Conservation (phyloP, 2,888 invertebrate genomes). For the Rapana venosa region DNA sequence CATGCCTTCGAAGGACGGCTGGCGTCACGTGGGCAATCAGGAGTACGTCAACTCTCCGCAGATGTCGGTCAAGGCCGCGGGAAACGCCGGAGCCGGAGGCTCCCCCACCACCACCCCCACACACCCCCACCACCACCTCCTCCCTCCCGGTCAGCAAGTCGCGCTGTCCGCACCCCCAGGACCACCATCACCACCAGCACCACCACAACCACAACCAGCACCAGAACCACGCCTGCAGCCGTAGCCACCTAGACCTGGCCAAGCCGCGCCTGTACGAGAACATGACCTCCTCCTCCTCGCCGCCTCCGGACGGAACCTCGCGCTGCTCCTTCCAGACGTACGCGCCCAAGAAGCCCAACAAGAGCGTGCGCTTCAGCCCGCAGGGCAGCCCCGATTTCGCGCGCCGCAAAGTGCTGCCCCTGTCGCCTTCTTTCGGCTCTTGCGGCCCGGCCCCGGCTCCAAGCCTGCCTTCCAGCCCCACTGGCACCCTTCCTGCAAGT, state of each 20-base stretch:
- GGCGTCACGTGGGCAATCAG: slow-evolving; percentile 34
- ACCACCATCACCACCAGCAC: slow-evolving; percentile 8
- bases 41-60: slow-evolving; percentile 33
- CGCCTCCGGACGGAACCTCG: background rate
- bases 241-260: slow-evolving; percentile 1
- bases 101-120: background rate
- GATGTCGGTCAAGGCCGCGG: background rate
- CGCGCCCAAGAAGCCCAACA: slow-evolving; percentile 35
- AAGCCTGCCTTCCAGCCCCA: slow-evolving; percentile 36
- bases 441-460: background rate
- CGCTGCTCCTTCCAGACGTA: slow-evolving; percentile 23
- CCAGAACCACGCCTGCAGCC: background rate
- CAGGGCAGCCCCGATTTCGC: background rate
- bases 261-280: background rate
- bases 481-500: slow-evolving; percentile 7
- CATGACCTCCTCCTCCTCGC: background rate
- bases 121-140: background rate
- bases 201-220: background rate
- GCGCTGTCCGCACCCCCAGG: background rate
- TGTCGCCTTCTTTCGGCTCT: background rate
- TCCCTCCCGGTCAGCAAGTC: background rate
- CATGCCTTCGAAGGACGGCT: slow-evolving; percentile 41
- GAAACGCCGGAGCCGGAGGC: background rate
- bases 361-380: slow-evolving; percentile 27
- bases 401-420: background rate